Evolutionary conservation across 2,888 invertebrate species (phyloP), one percentile per base, ranked within the genome.

Genomic region (Thera britannica): DNA sequence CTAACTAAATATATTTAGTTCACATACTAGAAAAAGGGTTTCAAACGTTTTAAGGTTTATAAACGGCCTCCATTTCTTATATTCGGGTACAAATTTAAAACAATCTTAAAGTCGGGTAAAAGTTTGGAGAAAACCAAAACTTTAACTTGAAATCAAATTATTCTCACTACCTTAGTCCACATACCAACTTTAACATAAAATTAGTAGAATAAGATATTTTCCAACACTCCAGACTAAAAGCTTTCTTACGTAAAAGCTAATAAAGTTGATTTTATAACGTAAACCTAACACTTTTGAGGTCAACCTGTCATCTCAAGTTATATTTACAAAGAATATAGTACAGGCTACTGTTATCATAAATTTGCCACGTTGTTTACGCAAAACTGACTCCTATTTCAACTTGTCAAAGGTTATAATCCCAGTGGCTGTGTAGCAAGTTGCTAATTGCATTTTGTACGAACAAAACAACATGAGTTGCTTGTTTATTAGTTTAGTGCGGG

Each of bases 401-500:
- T 59, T 35, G 38, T 11, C 62, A 65, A 58, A 49, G 54, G 67
- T 61, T 62, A 46, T 70, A 66, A 70, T 71, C 62, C 65, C 46
- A 41, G 58, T 61, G 71, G 66, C 68, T 48, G 59, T 58, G 67
- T 54, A 62, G 64, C 67, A 60, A 68, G 60, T 72, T 72, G 68
- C 57, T 74, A 73, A 74, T 74, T 74, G 73, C 74, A 72, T 74
- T 74, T 74, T 70, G 63, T 73, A 67, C 55, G 70, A 71, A 71
- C 70, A 71, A 72, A 74, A 72, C 71, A 74, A 72, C 73, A 58
- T 61, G 68, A 65, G 67, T 64, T 52, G 55, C 65, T 68, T 58
- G 67, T 72, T 72, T 71, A 74, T 72, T 71, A 68, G 64, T 69
- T 74, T 68, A 71, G 62, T 48, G 56, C 34, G 60, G 62, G 52